phyloP scores from a whole-genome alignment of 2,888 invertebrate species.

The Thecophora atra region DNA sequence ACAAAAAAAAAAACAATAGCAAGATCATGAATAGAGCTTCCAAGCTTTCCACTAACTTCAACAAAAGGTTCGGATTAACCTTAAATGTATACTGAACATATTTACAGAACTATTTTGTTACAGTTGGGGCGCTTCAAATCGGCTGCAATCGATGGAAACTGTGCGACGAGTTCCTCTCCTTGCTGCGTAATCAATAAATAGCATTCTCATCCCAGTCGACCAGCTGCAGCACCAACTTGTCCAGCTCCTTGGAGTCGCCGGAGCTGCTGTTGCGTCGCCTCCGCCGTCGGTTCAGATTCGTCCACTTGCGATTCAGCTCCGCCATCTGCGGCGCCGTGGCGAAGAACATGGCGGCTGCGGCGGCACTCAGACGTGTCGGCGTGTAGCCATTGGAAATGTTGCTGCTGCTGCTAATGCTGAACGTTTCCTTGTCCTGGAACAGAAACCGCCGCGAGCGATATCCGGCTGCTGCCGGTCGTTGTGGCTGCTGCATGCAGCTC shows the following conservation, averaged over 20 bases:
- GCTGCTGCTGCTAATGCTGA: slow-evolving; percentile 58
- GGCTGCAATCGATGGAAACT: too few relatives aligned
- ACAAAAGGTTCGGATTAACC: too few relatives aligned
- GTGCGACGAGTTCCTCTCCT: neutral
- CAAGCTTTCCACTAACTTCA: too few relatives aligned
- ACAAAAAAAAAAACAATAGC: too few relatives aligned
- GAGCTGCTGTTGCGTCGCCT: slow-evolving; percentile 63
- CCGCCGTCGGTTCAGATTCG: slow-evolving; percentile 60
- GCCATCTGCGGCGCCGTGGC: slow-evolving; percentile 63
- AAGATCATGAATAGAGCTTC: too few relatives aligned
- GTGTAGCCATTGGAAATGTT: slow-evolving; percentile 54
- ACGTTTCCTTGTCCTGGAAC: slow-evolving; percentile 59
- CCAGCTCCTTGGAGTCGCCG: slow-evolving; percentile 64
- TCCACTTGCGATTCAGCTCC: slow-evolving; percentile 64
- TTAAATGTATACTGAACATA: too few relatives aligned
- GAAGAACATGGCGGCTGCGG: slow-evolving; percentile 60
- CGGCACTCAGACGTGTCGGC: slow-evolving; percentile 59
- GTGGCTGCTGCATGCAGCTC: slow-evolving; percentile 34
- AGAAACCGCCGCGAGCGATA: slow-evolving; percentile 58
- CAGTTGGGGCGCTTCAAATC: too few relatives aligned
- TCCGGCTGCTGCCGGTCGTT: slow-evolving; percentile 36
- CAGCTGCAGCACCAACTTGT: slow-evolving; percentile 64
- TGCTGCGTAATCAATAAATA: slow-evolving; percentile 56
- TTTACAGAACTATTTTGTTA: too few relatives aligned
- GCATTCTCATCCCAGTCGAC: slow-evolving; percentile 66